Evolutionary conservation across 2,113 vertebrate species (phyloP).

Genomic region (Eublepharis macularius): DNA sequence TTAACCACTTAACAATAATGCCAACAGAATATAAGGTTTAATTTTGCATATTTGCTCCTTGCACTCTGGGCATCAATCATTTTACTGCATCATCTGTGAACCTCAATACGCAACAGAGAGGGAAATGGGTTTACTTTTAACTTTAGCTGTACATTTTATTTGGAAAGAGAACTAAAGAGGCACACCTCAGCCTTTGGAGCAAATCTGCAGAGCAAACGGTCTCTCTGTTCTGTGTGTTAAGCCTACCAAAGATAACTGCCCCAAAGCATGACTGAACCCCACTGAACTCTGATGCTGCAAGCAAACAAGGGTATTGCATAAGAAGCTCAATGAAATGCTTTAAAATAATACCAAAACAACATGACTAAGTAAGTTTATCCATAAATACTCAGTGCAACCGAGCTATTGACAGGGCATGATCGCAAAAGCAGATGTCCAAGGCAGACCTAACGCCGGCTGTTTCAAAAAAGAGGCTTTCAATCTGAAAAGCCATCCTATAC

Average conservation of each 20-base stretch:
- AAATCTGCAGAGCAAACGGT: too few species aligned
- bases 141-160: too few species aligned
- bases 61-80: background rate
- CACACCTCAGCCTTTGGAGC: too few species aligned
- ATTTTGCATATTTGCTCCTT: background rate
- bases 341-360: background rate
- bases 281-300: background rate
- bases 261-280: background rate
- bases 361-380: background rate
- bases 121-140: too few species aligned
- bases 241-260: too few species aligned
- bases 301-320: background rate
- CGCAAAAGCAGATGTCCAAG: background rate
- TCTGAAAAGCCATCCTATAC: background rate
- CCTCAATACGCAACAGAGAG: too few species aligned
- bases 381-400: slow-evolving; percentile 18
- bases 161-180: too few species aligned
- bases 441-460: background rate
- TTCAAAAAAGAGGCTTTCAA: background rate
- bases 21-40: background rate
- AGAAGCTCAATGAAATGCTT: slow-evolving; percentile 5
- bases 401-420: background rate
- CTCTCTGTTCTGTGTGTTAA: too few species aligned
- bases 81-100: too few species aligned
- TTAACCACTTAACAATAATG: background rate